Evolutionary conservation across 2,797 vertebrate genomes (phyloP).

Genomic region (Carcharodon carcharias): DNA sequence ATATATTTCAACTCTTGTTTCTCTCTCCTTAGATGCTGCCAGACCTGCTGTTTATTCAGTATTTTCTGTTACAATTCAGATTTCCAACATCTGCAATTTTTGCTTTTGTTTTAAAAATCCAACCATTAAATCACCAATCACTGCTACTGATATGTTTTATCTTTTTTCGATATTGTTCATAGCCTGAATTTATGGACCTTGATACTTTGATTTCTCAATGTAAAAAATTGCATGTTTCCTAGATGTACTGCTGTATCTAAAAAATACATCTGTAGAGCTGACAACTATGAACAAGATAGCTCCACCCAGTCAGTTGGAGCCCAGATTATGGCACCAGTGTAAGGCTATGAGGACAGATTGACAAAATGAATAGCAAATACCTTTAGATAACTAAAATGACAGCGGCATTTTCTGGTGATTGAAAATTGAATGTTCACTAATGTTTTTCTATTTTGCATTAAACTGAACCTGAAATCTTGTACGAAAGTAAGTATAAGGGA

Average conservation of each 20-base stretch:
- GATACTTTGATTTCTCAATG: neutral
- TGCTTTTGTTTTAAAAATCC: neutral
- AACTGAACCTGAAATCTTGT: neutral
- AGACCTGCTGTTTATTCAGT: neutral
- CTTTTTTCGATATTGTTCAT: neutral
- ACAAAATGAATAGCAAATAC: neutral
- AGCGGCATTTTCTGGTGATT: neutral
- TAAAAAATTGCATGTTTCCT: neutral
- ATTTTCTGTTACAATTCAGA: neutral
- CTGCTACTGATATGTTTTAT: neutral
- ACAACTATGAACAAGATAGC: constrained; percentile 10
- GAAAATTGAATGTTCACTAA: neutral
- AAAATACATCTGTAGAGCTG: neutral
- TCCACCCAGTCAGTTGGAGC: neutral
- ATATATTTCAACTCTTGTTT: neutral
- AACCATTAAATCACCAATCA: neutral
- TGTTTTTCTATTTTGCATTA: neutral
- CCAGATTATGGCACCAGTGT: neutral
- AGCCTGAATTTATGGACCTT: neutral
- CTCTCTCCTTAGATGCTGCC: neutral
- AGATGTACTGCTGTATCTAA: too few relatives aligned
- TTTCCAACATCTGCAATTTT: neutral
- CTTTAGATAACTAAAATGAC: neutral
- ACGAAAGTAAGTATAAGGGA: neutral
- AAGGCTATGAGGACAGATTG: too few relatives aligned